Base-by-base conservation (phyloP, 2,113 vertebrate species). In the Polypterus senegalus region DNA sequence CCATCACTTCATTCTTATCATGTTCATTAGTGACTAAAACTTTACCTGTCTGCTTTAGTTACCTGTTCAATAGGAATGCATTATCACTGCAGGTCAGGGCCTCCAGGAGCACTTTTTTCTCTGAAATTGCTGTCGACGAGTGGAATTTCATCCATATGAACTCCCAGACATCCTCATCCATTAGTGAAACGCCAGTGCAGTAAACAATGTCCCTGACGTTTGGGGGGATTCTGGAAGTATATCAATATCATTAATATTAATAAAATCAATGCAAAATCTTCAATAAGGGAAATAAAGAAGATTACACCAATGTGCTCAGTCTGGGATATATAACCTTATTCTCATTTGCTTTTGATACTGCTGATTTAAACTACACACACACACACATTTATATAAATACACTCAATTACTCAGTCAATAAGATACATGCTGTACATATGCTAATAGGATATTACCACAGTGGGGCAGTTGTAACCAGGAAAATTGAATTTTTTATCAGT, bases 71-170 rank as follows among this genome's bases (percentile, higher is more conserved):
- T 54, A 98, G 84, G 76, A 93, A 94, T 69, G 86, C 84, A 72
- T 93, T 91, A 80, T 94, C 92, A 7, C 94, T 97, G 79, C 94
- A 97, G 69, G 96, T 97, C 76, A 97, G 87, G 47, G 93, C 93
- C 83, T 97, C 93, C 79, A 97, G 77, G 46, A 98, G 78, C 72
- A 97, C 91, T 80, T 97, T 98, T 81, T 96, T 97, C 79, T 97
- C 94, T 0, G 94, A 97, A 2, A 97, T 81, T 5, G 91, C 91
- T 7, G 77, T 89, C 6, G 89, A 89, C 3, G 93, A 97, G 80
- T 97, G 94, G 69, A 97, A 98, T 83, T 98, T 98, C 93, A 96
- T 98, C 94, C 94, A 98, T 72, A 98, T 93, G 76, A 98, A 98
- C 73, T 98, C 96, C 96, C 96, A 98, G 63, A 98, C 92, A 66